These are phyloP conservation scores for Wiebesia pumilae DNA, from an alignment of 1,140 invertebrate genomes.

Conservation along the genomic window DNA sequence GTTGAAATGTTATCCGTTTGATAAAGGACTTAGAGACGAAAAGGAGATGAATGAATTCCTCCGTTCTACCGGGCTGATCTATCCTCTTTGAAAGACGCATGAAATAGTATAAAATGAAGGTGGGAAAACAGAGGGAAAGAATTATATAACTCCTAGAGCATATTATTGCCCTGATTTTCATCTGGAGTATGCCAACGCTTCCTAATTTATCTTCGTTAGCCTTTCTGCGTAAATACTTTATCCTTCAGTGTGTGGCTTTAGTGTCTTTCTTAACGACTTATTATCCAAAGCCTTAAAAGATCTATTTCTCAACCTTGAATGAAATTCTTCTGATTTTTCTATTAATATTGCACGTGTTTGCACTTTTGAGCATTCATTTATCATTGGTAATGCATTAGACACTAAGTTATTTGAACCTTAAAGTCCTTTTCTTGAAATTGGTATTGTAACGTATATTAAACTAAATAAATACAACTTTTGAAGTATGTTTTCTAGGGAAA, in stretches of 20 bases:
- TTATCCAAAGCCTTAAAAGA: neutral
- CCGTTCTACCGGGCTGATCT: neutral
- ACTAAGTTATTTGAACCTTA: too few relatives aligned
- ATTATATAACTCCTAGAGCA: neutral
- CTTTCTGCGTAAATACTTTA: conserved; percentile 1
- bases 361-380: too few relatives aligned
- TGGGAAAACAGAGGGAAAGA: neutral
- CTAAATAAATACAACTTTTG: too few relatives aligned
- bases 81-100: neutral
- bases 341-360: too few relatives aligned
- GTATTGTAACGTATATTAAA: too few relatives aligned
- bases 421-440: too few relatives aligned
- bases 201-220: conserved; percentile 43
- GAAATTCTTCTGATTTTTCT: too few relatives aligned
- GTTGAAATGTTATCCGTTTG: neutral
- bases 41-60: conserved; percentile 32
- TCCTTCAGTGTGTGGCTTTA: neutral
- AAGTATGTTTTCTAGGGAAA: too few relatives aligned
- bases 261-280: neutral
- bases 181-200: neutral
- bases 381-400: too few relatives aligned
- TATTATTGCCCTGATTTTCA: conserved; percentile 39
- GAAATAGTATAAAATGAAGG: neutral
- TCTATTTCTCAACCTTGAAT: too few relatives aligned
- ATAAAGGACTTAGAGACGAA: conserved; percentile 10